Percentiles rank a stretch among this genome's conserved stretches.
These are phyloP conservation scores for Cosmia trapezina DNA, from an alignment of 2,888 invertebrate genomes.

Conservation along the genomic window DNA sequence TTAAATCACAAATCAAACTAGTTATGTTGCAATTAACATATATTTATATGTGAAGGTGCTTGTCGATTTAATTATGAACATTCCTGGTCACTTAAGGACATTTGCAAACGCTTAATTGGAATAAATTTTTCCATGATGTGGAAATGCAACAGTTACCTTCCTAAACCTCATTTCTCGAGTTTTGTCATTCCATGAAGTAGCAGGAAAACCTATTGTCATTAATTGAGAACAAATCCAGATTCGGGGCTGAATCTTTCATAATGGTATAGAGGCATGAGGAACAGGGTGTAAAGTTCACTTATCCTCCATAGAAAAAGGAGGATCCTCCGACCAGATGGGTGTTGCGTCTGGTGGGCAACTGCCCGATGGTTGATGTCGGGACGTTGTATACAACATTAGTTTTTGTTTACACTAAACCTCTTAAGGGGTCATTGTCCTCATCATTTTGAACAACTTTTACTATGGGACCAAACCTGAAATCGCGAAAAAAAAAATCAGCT, in stretches of 20 bases:
- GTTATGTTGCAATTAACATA: slow-evolving; percentile 30
- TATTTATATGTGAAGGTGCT: slow-evolving; percentile 36
- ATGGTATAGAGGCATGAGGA: too few species aligned
- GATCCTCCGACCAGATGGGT: too few species aligned
- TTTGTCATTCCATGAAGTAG: neutral
- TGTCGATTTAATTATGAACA: neutral
- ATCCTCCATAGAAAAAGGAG: too few species aligned
- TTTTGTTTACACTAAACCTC: too few species aligned
- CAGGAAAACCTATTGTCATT: neutral
- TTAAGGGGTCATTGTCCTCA: too few species aligned
- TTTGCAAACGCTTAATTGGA: slow-evolving; percentile 2
- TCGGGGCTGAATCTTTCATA: neutral
- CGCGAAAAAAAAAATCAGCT: too few species aligned
- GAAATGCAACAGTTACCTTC: neutral
- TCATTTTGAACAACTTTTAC: too few species aligned
- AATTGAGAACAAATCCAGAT: neutral
- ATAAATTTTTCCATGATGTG: neutral
- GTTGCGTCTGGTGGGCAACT: too few species aligned
- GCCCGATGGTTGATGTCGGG: too few species aligned
- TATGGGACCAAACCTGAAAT: too few species aligned
- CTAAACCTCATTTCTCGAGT: neutral
- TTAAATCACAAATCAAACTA: slow-evolving; percentile 25
- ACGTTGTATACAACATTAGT: too few species aligned
- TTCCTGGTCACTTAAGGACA: neutral
- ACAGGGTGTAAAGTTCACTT: too few species aligned